phyloP scores from a whole-genome alignment of 2,797 vertebrate species.

The Agapornis canus region DNA sequence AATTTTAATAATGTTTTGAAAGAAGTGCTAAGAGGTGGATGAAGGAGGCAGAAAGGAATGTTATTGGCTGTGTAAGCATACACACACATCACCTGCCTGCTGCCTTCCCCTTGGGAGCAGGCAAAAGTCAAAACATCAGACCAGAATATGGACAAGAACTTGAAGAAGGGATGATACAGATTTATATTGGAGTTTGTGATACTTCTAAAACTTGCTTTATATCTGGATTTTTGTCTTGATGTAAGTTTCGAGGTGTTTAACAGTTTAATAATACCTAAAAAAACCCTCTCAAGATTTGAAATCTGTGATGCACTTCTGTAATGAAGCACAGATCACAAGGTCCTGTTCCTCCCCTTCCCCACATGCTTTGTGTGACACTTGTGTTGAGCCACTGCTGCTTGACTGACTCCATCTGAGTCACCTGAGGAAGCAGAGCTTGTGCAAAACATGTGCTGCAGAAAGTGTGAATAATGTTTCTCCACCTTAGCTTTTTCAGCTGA shows the following conservation, averaged over 20 bases:
- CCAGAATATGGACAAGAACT: not conserved
- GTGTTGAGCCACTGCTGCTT: not conserved
- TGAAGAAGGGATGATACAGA: not conserved
- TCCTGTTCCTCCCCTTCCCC: not conserved
- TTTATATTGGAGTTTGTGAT: not conserved
- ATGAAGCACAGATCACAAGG: not conserved
- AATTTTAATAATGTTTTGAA: conserved; percentile 31
- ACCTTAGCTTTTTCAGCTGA: not conserved
- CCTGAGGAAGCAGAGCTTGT: not conserved
- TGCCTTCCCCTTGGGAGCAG: not conserved
- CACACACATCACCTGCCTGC: not conserved
- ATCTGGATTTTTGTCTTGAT: not conserved
- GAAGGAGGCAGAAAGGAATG: conserved; percentile 27
- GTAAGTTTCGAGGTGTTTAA: not conserved
- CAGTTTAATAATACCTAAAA: not conserved
- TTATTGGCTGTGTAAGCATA: not conserved
- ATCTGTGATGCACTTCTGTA: too few relatives aligned
- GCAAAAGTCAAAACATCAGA: not conserved
- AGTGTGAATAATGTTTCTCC: not conserved
- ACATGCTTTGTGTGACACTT: not conserved
- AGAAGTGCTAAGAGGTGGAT: not conserved
- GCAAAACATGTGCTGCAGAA: not conserved
- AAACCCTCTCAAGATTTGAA: too few relatives aligned
- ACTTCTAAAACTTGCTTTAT: not conserved
- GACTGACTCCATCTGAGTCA: not conserved